phyloP scores from a whole-genome alignment of 2,113 vertebrate genomes.

The Oxyura jamaicensis region DNA sequence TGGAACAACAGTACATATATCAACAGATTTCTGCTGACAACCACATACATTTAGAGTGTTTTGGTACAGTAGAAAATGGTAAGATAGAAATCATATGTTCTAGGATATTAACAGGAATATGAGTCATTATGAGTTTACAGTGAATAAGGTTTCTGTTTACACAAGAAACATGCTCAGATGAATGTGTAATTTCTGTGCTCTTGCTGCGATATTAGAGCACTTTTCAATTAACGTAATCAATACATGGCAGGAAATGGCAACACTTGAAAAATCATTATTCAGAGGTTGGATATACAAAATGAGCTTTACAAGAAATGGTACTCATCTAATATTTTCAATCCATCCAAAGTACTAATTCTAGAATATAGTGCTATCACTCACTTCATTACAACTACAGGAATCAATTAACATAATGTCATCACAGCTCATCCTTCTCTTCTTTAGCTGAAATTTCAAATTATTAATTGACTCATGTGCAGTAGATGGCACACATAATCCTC shows the following conservation, averaged over 20 bases:
- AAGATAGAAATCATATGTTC: neutral
- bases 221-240: constrained; percentile 56
- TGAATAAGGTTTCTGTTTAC: neutral
- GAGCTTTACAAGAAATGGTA: constrained; percentile 27
- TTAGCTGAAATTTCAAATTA: constrained; percentile 7
- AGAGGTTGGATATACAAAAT: constrained; percentile 4
- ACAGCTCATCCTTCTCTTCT: neutral
- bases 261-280: constrained; percentile 37
- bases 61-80: neutral
- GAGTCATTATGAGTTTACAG: neutral
- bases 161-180: neutral
- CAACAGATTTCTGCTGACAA: neutral
- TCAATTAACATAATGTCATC: constrained; percentile 50
- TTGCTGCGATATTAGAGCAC: neutral
- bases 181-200: neutral
- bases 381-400: constrained; percentile 16
- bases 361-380: neutral
- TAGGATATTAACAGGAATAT: neutral
- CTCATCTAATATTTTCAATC: neutral
- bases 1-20: neutral
- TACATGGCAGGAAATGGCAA: constrained; percentile 23
- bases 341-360: neutral
- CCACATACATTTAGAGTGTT: neutral
- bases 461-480: constrained; percentile 40
- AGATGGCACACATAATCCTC: constrained; percentile 17